These are phyloP conservation scores for Dryomyza anilis DNA, from an alignment of 2,888 invertebrate genomes.

Conservation along the genomic window DNA sequence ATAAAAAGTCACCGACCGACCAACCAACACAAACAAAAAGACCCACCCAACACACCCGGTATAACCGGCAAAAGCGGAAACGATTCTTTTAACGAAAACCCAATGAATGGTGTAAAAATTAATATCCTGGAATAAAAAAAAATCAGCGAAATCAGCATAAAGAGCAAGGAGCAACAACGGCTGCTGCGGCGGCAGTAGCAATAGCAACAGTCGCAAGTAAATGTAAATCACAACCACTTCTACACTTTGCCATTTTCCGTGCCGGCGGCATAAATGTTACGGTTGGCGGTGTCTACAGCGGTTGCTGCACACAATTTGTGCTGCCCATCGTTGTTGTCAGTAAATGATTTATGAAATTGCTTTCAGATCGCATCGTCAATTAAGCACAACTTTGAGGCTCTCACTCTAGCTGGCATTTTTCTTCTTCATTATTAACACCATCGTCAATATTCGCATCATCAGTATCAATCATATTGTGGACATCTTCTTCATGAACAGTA, in stretches of 20 bases:
- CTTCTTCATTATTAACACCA: constrained; percentile 1
- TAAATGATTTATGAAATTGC: constrained; percentile 61
- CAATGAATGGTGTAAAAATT: constrained; percentile 59
- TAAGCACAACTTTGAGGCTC: constrained; percentile 33
- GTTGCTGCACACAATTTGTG: constrained; percentile 6
- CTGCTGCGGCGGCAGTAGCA: not conserved
- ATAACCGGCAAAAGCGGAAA: constrained; percentile 1
- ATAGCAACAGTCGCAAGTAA: constrained; percentile 8
- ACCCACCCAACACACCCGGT: not conserved
- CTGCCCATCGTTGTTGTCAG: constrained; percentile 33
- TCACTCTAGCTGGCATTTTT: not conserved
- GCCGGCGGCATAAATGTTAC: not conserved
- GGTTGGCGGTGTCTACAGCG: not conserved
- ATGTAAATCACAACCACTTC: not conserved
- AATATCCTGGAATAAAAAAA: constrained; percentile 53
- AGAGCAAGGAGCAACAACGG: not conserved
- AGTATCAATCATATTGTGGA: too few relatives aligned
- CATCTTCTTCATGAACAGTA: too few relatives aligned
- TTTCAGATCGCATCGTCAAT: constrained; percentile 47
- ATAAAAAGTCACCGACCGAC: constrained; percentile 38
- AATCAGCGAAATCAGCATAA: constrained; percentile 27
- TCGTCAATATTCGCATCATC: constrained; percentile 5
- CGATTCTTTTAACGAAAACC: constrained; percentile 31
- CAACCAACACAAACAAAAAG: not conserved
- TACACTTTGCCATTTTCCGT: not conserved